phyloP scores from a whole-genome alignment of 2,888 invertebrate species.

The Rugalucina vietnamica region DNA sequence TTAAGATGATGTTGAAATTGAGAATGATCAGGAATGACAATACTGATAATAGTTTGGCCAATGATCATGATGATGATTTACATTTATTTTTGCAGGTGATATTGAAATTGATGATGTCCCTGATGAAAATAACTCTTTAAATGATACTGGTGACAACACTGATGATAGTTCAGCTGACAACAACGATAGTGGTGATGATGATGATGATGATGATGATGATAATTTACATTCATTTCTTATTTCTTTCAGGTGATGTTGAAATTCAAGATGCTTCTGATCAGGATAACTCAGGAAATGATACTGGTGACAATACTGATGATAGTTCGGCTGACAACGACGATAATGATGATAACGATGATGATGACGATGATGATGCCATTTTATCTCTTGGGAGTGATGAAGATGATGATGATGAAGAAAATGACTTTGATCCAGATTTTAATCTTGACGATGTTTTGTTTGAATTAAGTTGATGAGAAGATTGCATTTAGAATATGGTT shows the following conservation, averaged over 20 bases:
- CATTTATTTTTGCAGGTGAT: not conserved
- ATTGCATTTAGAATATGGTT: too few species aligned
- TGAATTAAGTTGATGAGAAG: constrained; percentile 5
- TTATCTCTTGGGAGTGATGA: constrained; percentile 39
- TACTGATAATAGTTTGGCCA: not conserved
- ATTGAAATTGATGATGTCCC: not conserved
- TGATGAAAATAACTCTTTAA: not conserved
- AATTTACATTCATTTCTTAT: constrained; percentile 19
- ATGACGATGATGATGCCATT: not conserved
- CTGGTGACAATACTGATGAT: constrained; percentile 22
- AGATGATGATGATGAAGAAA: constrained; percentile 66
- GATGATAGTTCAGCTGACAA: constrained; percentile 51
- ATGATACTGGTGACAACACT: constrained; percentile 57
- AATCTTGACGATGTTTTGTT: constrained; percentile 65
- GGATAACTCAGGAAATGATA: constrained; percentile 57
- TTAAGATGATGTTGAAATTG: not conserved
- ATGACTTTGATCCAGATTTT: constrained; percentile 67
- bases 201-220: constrained; percentile 63
- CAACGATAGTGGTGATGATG: constrained; percentile 68
- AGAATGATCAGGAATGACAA: not conserved
- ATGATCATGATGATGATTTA: not conserved
- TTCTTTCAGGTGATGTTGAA: not conserved
- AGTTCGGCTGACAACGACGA: constrained; percentile 29
- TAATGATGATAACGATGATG: constrained; percentile 58
- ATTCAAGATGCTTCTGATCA: constrained; percentile 64